Percentiles rank a stretch among this genome's conserved stretches.
phyloP scores from a whole-genome alignment of 2,888 invertebrate genomes.

The Drosophila bunnanda region DNA sequence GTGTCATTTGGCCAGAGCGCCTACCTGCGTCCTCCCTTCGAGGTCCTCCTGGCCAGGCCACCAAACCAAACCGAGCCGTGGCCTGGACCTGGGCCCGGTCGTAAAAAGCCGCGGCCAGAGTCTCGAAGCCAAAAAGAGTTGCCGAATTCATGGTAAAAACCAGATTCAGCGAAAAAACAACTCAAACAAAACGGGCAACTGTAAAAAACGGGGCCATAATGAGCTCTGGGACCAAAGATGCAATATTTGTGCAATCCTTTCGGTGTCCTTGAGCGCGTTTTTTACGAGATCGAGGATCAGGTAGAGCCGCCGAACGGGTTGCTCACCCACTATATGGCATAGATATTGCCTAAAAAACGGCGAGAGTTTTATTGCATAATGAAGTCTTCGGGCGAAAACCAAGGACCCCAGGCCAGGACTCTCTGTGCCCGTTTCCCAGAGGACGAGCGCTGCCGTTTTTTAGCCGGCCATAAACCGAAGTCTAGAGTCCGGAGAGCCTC shows the following conservation, averaged over 20 bases:
- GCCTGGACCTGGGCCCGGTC: conserved; percentile 4
- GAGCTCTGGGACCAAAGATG: conserved; percentile 68
- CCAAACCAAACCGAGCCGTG: neutral
- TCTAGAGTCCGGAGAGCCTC: neutral
- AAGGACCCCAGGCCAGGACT: too few species aligned
- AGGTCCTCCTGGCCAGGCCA: neutral
- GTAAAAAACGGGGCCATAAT: conserved; percentile 60
- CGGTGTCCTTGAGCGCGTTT: conserved; percentile 63
- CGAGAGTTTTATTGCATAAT: conserved; percentile 74
- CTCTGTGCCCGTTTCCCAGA: neutral
- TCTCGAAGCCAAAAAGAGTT: conserved; percentile 72
- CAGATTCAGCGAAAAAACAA: conserved; percentile 68
- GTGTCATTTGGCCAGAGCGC: conserved; percentile 37
- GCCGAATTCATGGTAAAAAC: conserved; percentile 67
- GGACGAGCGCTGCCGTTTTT: conserved; percentile 32
- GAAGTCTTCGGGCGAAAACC: conserved; percentile 63
- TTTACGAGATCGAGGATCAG: conserved; percentile 49
- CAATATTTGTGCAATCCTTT: conserved; percentile 83
- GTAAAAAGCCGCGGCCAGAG: conserved; percentile 62
- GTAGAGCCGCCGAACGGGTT: conserved; percentile 68
- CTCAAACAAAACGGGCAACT: neutral
- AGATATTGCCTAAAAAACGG: conserved; percentile 59
- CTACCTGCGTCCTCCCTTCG: conserved; percentile 53
- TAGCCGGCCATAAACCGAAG: conserved; percentile 20
- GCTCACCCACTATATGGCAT: conserved; percentile 41